Evolutionary conservation across 1,140 invertebrate species (phyloP).

Genomic region (Drosophila mojavensis): DNA sequence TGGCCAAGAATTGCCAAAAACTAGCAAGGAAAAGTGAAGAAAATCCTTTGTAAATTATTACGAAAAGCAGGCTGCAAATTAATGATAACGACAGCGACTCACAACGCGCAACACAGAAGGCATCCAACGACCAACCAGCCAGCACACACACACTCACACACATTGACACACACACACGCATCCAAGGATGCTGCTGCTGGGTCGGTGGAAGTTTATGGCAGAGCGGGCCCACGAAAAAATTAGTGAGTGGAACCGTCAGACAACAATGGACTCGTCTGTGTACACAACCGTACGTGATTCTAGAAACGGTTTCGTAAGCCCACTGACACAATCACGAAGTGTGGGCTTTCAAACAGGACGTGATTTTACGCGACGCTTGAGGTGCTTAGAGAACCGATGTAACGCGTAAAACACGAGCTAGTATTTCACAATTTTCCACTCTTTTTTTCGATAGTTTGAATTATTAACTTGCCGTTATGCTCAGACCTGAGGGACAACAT

Average conservation of each 20-base stretch:
- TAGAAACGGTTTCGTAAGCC: not conserved
- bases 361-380: too few species aligned
- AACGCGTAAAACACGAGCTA: too few species aligned
- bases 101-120: constrained; percentile 17
- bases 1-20: constrained; percentile 31
- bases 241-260: constrained; percentile 18
- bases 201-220: constrained; percentile 8
- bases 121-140: constrained; percentile 15
- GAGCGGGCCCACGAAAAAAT: constrained; percentile 24
- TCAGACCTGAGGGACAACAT: too few species aligned
- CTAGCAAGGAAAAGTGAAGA: constrained; percentile 37
- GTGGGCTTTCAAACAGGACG: not conserved
- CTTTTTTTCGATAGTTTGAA: too few species aligned
- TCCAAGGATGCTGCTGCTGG: not conserved
- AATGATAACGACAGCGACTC: constrained; percentile 68
- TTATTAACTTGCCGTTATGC: too few species aligned
- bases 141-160: constrained; percentile 5
- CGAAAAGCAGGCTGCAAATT: constrained; percentile 76
- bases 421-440: too few species aligned
- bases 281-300: constrained; percentile 29
- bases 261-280: constrained; percentile 29
- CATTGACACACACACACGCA: not conserved
- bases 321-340: constrained; percentile 8
- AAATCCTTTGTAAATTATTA: constrained; percentile 73
- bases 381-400: not conserved